Evolutionary conservation across 2,797 vertebrate species (phyloP), one percentile per base, ranked within the genome.

Genomic region (Champsocephalus gunnari): DNA sequence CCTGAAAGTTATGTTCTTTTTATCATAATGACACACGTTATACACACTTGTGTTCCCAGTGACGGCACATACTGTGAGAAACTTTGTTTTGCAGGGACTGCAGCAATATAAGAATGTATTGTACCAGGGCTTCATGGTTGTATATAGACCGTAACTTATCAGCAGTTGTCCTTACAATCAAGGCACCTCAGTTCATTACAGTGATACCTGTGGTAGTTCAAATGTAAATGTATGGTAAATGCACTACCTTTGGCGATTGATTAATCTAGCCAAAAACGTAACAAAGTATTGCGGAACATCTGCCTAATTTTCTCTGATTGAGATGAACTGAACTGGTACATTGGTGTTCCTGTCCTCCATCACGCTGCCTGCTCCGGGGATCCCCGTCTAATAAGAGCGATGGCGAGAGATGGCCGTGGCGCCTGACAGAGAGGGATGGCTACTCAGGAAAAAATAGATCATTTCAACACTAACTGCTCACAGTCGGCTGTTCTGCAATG

Each of bases 401-500:
- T 69, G 68, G 80, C 56, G 51, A 75, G 78, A 80, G 87, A 89
- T 74, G 84, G 80, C 88, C 80, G 80, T 70, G 73, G 77, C 81
- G 89, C 83, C 90, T 93, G 92, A 93, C 92, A 88, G 88, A 92
- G 92, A 94, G 73, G 77, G 87, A 94, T 93, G 80, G 73, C 82
- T 80, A 64, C 79, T 81, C 64, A 64, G 55, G 79, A 67, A 80
- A 75, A 88, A 81, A 72, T 57, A 66, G 84, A 93, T 81, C 17
- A 79, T 88, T 91, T 88, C 80, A 86, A 65, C 82, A 75, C 61
- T 28, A 85, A 71, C 76, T 82, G 83, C 72, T 82, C 77, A 73
- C 71, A 84, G 80, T 66, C 73, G 44, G 73, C 79, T 72, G 79
- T 60, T 75, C 78, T 82, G 75, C 82, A 53, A 75, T 51, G 75